Evolutionary conservation across 2,113 vertebrate species (phyloP).

Genomic region (Ceuthmochares aereus): DNA sequence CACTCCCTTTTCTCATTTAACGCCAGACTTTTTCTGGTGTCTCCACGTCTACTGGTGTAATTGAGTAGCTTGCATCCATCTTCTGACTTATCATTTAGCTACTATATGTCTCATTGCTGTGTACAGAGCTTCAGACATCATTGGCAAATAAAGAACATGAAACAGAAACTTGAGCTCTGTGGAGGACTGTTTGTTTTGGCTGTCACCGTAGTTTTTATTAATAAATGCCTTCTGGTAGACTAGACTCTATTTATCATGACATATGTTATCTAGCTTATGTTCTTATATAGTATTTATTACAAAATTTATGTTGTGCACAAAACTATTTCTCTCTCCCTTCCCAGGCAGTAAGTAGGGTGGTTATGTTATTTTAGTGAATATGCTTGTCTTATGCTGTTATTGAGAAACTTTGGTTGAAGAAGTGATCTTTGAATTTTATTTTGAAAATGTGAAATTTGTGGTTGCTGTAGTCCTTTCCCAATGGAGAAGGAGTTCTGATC

Average conservation of each 20-base stretch:
- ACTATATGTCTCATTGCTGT: neutral
- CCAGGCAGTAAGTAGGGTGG: constrained; percentile 2
- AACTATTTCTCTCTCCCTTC: constrained; percentile 27
- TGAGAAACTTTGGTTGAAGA: neutral
- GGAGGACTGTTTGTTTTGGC: constrained; percentile 63
- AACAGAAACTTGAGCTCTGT: constrained; percentile 24
- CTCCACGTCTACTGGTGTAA: neutral
- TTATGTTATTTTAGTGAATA: constrained; percentile 28
- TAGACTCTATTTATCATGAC: constrained; percentile 54
- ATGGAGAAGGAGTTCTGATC: neutral
- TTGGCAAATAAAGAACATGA: neutral
- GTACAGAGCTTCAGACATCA: neutral
- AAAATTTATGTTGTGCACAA: constrained; percentile 1
- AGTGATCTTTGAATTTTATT: neutral
- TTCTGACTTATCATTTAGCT: neutral
- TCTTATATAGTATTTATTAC: constrained; percentile 42
- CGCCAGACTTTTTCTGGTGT: neutral
- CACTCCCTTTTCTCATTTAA: neutral
- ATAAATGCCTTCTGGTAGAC: constrained; percentile 60
- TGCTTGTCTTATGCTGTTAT: neutral
- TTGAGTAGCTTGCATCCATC: neutral
- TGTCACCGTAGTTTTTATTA: constrained; percentile 14
- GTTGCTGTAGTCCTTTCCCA: neutral
- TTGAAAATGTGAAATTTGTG: neutral
- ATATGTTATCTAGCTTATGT: constrained; percentile 62